Evolutionary conservation across 2,797 vertebrate species (phyloP), one percentile per base, ranked within the genome.

Genomic region (Myotis pilosus): DNA sequence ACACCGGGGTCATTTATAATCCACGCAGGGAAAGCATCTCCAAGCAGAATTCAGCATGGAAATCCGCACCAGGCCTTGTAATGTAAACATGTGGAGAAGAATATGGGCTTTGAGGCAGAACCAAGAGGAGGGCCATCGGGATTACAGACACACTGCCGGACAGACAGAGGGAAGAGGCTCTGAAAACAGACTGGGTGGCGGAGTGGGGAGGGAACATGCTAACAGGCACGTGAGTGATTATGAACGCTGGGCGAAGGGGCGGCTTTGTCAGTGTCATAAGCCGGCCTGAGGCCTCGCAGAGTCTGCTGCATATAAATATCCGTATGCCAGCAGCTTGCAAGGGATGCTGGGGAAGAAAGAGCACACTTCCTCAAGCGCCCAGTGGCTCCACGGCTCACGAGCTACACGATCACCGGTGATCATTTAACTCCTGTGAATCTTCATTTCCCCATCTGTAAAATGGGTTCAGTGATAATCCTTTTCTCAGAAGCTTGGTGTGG

Each of bases 71-170:
- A 90, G 94, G 83, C 55, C 82, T 84, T 15, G 5, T 64, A 51
- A 85, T 36, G 72, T 90, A 96, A 95, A 95, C 94, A 93, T 60
- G 66, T 64, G 72, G 81, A 49, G 51, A 76, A 89, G 76, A 92
- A 44, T 51, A 75, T 4, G 64, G 53, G 86, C 22, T 66, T 85
- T 64, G 47, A 83, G 86, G 20, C 16, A n/a, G 47, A 62, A 92
- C 81, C 49, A 25, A 87, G 28, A n/a, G 20, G 17, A 66, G 16
- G 30, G 36, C 17, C 36, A 12, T 75, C 23, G 2, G 80, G 36
- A 51, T 44, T 49, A 41, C 2, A 71, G 57, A 69, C 17, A 53
- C 6, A 2, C 28, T 55, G 55, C 6, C 66, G 51, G 15, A 64
- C 44, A 79, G 47, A 49, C 49, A 16, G 69, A 1, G 3, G 0